Base-by-base conservation (phyloP, 2,113 vertebrate species). In the Anolis sagrei region DNA sequence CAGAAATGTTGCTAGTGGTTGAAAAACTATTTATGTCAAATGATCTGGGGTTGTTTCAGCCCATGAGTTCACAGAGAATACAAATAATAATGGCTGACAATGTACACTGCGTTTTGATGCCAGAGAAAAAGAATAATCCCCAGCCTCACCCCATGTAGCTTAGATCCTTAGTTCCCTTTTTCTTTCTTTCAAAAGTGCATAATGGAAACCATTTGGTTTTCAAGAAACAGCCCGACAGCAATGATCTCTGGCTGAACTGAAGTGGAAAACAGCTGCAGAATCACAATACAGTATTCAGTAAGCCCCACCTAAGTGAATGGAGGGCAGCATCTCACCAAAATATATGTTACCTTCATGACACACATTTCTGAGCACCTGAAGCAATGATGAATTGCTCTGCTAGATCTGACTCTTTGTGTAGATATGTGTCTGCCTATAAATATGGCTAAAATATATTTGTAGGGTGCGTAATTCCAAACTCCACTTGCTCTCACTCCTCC, bases 1-100 rank as follows among this genome's bases (percentile, higher is more conserved):
- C n/a, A 76, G 82, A 87, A 11, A 27, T 82, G 79, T 83, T 81
- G 64, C 73, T 66, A 73, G 89, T 39, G 85, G 78, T 81, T 88
- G 32, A 23, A 2, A 23, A 91, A 89, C 85, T 90, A 93, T 89
- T 95, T 93, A 94, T 87, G 86, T 89, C 62, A 66, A 54, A 92
- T 91, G 76, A 27, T 82, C 88, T 51, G 27, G 36, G 66, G 29
- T 84, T 77, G 74, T 74, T 82, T 92, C 81, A 82, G 76, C 49
- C 70, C 74, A 84, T 68, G 84, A 85, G 76, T 89, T 74, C 92
- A 84, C 87, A 89, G 66, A 74, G 72, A 76, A 72, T 1, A 23
- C 49, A 88, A 91, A 64, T 8, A 44, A 86, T 49, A 85, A 58
- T 58, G 61, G 76, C 73, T 10, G 21, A 88, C 79, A 27, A 36